A percentile compares a stretch with the other conserved stretches of the same genome.
Evolutionary conservation across 2,797 vertebrate genomes (phyloP).

Genomic region (Sebastolobus altivelis): DNA sequence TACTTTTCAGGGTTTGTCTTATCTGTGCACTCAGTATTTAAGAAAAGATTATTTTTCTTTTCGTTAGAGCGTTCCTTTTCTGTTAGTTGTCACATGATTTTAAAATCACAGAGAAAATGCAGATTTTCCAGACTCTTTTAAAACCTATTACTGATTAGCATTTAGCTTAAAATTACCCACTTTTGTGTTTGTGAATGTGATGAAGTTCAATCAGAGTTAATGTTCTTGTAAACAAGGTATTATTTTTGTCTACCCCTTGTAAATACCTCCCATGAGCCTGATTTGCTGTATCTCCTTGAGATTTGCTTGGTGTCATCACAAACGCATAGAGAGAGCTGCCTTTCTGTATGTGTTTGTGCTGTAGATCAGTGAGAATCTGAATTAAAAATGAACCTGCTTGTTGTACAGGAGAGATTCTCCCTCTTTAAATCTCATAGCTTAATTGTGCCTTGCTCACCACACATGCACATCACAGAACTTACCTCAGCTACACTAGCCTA

Average conservation of each 20-base stretch:
- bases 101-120: background rate
- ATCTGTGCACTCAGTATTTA: background rate
- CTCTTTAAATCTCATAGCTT: background rate
- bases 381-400: background rate
- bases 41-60: background rate
- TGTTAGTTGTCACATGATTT: background rate
- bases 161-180: background rate
- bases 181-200: background rate
- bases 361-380: background rate
- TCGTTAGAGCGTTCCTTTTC: background rate
- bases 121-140: background rate
- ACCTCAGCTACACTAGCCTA: background rate
- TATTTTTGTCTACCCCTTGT: background rate
- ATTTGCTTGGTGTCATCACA: slow-evolving; percentile 1
- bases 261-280: background rate
- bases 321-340: background rate
- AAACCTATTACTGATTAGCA: background rate
- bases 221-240: background rate
- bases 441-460: background rate
- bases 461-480: background rate
- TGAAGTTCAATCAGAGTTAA: background rate
- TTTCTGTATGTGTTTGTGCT: background rate
- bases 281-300: background rate
- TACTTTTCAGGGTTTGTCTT: background rate
- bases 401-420: background rate